Conservation (phyloP, 2,113 vertebrate species). For the Stegostoma tigrinum region DNA sequence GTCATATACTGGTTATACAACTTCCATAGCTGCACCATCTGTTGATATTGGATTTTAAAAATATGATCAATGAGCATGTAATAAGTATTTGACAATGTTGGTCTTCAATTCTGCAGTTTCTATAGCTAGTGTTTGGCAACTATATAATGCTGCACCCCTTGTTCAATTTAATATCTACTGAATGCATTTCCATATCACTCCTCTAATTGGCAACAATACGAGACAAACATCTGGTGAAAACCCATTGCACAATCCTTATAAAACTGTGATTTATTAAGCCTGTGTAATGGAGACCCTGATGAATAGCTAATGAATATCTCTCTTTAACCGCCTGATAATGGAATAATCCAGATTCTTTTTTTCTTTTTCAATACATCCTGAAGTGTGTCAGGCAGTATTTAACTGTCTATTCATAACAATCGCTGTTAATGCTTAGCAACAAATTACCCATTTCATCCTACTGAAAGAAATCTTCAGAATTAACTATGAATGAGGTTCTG, state of each 20-base stretch:
- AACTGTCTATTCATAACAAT: neutral
- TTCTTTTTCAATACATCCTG: conserved; percentile 15
- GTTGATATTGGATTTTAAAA: conserved; percentile 24
- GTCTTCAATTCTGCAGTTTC: neutral
- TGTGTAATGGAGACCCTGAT: conserved; percentile 40
- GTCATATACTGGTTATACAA: neutral
- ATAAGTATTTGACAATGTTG: conserved; percentile 29
- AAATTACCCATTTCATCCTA: neutral
- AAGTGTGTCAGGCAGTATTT: neutral
- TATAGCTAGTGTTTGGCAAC: conserved; percentile 23
- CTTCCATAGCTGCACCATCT: conserved; percentile 6
- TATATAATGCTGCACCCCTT: neutral
- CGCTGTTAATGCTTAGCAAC: neutral
- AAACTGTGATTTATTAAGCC: conserved; percentile 53
- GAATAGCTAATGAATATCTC: conserved; percentile 32
- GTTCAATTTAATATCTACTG: conserved; percentile 38
- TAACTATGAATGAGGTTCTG: conserved; percentile 1
- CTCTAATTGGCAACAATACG: conserved; percentile 43
- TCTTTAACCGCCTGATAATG: neutral
- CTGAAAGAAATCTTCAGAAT: neutral
- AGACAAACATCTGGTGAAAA: conserved; percentile 42
- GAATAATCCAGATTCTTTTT: conserved; percentile 24
- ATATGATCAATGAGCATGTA: conserved; percentile 10
- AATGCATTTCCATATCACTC: conserved; percentile 29
- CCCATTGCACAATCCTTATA: conserved; percentile 46